These are phyloP conservation scores for Troglohyphantes excavatus DNA, from an alignment of 2,888 invertebrate species.

Conservation along the genomic window DNA sequence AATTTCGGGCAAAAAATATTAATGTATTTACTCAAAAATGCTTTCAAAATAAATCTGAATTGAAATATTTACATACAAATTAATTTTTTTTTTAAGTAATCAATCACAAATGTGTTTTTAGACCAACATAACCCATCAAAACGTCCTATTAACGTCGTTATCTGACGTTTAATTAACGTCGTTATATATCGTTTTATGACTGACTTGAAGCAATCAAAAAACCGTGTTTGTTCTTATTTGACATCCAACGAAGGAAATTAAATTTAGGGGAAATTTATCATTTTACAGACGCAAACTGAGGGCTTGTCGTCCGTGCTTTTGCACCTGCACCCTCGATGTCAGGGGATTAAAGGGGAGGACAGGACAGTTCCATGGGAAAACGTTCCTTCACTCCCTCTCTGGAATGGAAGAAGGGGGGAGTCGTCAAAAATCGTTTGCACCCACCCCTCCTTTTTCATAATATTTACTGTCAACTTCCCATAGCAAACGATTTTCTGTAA, in stretches of 20 bases:
- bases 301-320: neutral
- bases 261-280: neutral
- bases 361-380: neutral
- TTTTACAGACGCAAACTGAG: neutral
- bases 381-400: constrained; percentile 1
- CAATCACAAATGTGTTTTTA: too few species aligned
- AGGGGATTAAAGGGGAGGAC: neutral
- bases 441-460: constrained; percentile 4
- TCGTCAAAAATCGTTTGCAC: neutral
- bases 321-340: neutral
- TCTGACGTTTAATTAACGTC: too few species aligned
- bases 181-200: too few species aligned
- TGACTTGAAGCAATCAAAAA: too few species aligned
- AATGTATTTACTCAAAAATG: too few species aligned
- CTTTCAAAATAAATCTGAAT: too few species aligned
- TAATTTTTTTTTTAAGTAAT: too few species aligned
- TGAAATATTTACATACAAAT: too few species aligned
- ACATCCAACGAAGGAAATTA: neutral
- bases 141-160: too few species aligned
- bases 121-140: too few species aligned
- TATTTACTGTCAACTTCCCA: constrained; percentile 5
- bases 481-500: constrained; percentile 31
- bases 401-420: neutral
- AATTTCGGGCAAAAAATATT: too few species aligned
- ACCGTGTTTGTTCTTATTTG: too few species aligned